phyloP scores from a whole-genome alignment of 2,888 invertebrate species.

The Orthosia cruda region DNA sequence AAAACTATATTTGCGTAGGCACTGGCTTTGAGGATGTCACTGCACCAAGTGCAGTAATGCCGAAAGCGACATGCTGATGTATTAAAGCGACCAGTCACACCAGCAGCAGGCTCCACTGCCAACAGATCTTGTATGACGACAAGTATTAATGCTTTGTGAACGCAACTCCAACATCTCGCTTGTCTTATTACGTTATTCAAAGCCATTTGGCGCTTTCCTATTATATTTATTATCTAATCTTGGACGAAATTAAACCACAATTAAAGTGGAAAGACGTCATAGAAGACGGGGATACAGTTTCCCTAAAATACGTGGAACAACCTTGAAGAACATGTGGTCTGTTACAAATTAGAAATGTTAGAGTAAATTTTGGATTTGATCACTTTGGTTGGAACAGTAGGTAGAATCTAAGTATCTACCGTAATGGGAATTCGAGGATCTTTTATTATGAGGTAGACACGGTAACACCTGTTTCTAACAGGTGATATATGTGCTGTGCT shows the following conservation, averaged over 20 bases:
- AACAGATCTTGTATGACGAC: constrained; percentile 75
- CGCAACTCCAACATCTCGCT: constrained; percentile 47
- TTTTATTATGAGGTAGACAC: background rate
- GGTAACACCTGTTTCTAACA: constrained; percentile 9
- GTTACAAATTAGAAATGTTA: constrained; percentile 9
- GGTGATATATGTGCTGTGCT: constrained; percentile 14
- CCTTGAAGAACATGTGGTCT: constrained; percentile 6
- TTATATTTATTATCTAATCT: constrained; percentile 53
- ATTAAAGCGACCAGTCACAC: constrained; percentile 72
- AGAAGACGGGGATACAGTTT: constrained; percentile 21
- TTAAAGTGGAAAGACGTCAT: constrained; percentile 48
- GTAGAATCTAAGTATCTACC: no score
- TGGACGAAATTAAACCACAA: constrained; percentile 54
- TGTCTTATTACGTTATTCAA: constrained; percentile 52
- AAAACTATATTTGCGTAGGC: constrained; percentile 73
- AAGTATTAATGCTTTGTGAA: constrained; percentile 63
- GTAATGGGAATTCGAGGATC: background rate
- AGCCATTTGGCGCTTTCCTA: constrained; percentile 56
- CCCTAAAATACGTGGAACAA: constrained; percentile 31
- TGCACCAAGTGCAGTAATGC: constrained; percentile 75
- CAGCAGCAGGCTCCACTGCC: constrained; percentile 61
- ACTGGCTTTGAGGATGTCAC: constrained; percentile 69
- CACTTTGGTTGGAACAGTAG: constrained; percentile 3
- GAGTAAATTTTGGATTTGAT: constrained; percentile 3
- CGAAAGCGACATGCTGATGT: constrained; percentile 79